Base-by-base conservation (phyloP, 1,140 invertebrate species). In the Rhagoletis zephyria region DNA sequence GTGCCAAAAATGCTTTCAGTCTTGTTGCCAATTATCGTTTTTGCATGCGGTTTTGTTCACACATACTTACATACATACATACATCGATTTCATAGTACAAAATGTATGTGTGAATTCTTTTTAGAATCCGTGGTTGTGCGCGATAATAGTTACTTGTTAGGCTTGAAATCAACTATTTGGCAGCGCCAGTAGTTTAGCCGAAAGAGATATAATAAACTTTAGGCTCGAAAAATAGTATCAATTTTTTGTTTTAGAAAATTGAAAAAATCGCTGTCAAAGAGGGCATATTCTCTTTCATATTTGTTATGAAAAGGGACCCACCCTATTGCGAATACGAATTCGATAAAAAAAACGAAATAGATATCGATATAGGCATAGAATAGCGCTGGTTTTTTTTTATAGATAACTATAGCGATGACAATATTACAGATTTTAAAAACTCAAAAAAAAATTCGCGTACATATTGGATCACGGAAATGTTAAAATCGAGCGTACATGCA, bases 1-100 rank as follows among this genome's bases (percentile, higher is more conserved):
- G 45, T 59, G 74, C 74, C 74, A 81, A 81, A 7, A 19, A 81
- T 56, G n/a, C 48, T 81, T 56, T 81, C 16, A n/a, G 3, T 56
- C 7, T 19, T 45, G 2, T 1, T 30, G 51, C 74, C 74, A 81
- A 59, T 30, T 81, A 45, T 45, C 45, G 12, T 48, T 12, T 12
- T 70, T 81, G n/a, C 16, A 5, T 81, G 45, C n/a, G 6, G 7
- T 0, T 14, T 10, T 56, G 48, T 6, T 67, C 64, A 10, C 2
- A 40, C 16, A 63, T 14, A 14, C 16, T 1, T 63, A 12, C 12
- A 60, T 60, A 60, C 12, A 60, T 12, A 7, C 59, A 12, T 60
- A 60, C 6, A 60, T 7, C 59, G 30, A 30, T 30, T 30, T 30
- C 30, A 30, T 30, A 30, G 30, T 30, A 30, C 30, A 30, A 30